Evolutionary conservation across 2,113 vertebrate species (phyloP), one percentile per base, ranked within the genome.

Genomic region (Cryptomyrus ogoouensis): DNA sequence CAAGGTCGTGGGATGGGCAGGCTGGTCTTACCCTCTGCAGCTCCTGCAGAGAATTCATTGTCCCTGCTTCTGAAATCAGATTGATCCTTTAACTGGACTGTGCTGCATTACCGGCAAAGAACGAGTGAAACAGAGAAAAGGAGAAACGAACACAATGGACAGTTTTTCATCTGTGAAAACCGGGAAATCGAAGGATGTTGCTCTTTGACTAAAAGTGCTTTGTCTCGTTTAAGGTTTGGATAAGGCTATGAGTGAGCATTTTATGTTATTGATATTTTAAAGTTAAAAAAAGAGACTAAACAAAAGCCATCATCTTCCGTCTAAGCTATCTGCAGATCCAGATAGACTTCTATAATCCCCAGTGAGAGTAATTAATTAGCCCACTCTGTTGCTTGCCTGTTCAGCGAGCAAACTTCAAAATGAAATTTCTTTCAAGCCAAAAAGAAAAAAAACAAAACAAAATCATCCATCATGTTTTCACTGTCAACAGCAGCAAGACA

Each of bases 331-430:
- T 91, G 91, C 83, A 91, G 39, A n/a, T 90, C 92, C 91, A 93
- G 93, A 94, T 92, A 94, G 92, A 90, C 91, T 91, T 94, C 94
- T 94, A 92, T 95, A 95, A 95, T 95, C 94, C 92, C 93, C 91
- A 92, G 91, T 92, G 92, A 94, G 91, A 93, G 92, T 94, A 94
- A 94, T 95, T 95, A 95, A 95, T 96, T 95, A 95, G 93, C 93
- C 92, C 42, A 3, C 24, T 42, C 39, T 31, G 50, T 80, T 84
- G 35, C 77, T 85, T 91, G 90, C 70, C 53, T 56, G 10, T 27
- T 84, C 74, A 84, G 42, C 21, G 31, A 77, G 88, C n/a, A 49
- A n/a, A 50, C n/a, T 47, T 62, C 50, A 84, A 50, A 84, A 46
- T 47, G 52, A 84, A 85, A 50, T 74, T 31, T 56, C 31, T 89